A percentile compares a stretch with the other conserved stretches of the same genome.
Conservation (phyloP, 2,113 vertebrate genomes). For the Salvelinus alpinus region DNA sequence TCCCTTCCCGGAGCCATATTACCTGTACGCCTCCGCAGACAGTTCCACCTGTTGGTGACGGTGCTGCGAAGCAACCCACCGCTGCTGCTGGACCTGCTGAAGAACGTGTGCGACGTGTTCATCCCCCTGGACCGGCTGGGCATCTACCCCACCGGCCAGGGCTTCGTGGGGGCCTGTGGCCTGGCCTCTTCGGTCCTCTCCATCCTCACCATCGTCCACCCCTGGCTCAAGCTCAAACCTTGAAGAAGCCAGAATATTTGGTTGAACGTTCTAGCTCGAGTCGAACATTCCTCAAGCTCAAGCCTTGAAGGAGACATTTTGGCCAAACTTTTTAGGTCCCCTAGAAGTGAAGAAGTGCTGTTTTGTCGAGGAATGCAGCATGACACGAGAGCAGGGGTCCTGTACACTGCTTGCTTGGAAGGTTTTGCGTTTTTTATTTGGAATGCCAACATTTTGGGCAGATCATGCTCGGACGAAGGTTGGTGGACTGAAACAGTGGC, state of each 20-base stretch:
- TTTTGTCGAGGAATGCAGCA: too few relatives aligned
- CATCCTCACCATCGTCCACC: slow-evolving; percentile 84
- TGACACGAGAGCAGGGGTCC: too few relatives aligned
- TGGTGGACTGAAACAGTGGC: too few relatives aligned
- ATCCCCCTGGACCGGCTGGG: slow-evolving; percentile 90
- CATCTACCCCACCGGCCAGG: slow-evolving; percentile 76
- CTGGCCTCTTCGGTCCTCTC: slow-evolving; percentile 86
- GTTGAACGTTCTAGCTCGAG: too few relatives aligned
- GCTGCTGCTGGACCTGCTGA: slow-evolving; percentile 83
- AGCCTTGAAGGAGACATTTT: too few relatives aligned
- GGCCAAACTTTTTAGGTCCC: too few relatives aligned
- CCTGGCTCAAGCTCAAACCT: slow-evolving; percentile 95
- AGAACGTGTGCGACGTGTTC: slow-evolving; percentile 88
- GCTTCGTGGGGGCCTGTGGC: slow-evolving; percentile 85
- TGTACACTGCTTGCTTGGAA: too few relatives aligned
- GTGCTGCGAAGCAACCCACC: slow-evolving; percentile 85
- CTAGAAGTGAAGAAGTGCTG: too few relatives aligned
- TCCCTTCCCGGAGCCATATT: slow-evolving; percentile 28
- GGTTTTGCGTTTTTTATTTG: too few relatives aligned
- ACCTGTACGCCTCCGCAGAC: slow-evolving; percentile 55
- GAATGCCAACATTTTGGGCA: too few relatives aligned
- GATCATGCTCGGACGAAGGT: too few relatives aligned
- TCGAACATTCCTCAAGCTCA: too few relatives aligned
- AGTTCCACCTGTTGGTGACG: slow-evolving; percentile 67
- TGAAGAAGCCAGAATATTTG: slow-evolving; percentile 50